Conservation (phyloP, 1,140 invertebrate species). For the Plutomurus gul region DNA sequence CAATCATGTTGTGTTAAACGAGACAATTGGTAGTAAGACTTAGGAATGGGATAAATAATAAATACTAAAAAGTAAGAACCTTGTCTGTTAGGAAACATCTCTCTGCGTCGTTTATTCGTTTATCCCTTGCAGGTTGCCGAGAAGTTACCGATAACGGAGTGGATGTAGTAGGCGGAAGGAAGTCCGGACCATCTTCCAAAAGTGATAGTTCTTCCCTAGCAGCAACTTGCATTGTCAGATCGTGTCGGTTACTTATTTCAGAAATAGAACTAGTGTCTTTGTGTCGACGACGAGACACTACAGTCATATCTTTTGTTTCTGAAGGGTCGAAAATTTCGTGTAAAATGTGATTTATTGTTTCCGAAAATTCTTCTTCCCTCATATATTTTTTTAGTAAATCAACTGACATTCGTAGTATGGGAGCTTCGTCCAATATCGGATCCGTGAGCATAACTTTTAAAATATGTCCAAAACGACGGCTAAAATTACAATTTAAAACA, state of each 20-base stretch:
- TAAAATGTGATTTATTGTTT: slow-evolving; percentile 23
- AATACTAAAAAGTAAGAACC: too few species aligned
- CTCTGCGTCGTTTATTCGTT: too few species aligned
- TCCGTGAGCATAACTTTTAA: slow-evolving; percentile 1
- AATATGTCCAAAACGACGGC: not conserved
- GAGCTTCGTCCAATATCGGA: slow-evolving; percentile 33
- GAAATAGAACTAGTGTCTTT: not conserved
- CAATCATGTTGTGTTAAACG: too few species aligned
- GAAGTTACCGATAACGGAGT: too few species aligned
- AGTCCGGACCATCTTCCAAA: too few species aligned
- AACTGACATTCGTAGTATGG: not conserved
- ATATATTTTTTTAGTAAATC: not conserved
- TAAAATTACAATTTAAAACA: not conserved
- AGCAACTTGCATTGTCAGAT: not conserved
- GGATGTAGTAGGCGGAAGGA: too few species aligned
- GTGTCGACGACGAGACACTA: not conserved
- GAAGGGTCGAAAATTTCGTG: slow-evolving; percentile 41
- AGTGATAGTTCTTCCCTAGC: too few species aligned
- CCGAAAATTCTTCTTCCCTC: not conserved
- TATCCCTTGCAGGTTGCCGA: too few species aligned
- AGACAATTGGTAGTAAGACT: too few species aligned
- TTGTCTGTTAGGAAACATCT: too few species aligned
- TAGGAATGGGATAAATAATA: too few species aligned
- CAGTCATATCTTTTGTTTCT: not conserved
- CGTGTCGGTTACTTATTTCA: not conserved